Evolutionary conservation across 2,888 invertebrate species (phyloP).

Genomic region (Agapetus fuscipes): DNA sequence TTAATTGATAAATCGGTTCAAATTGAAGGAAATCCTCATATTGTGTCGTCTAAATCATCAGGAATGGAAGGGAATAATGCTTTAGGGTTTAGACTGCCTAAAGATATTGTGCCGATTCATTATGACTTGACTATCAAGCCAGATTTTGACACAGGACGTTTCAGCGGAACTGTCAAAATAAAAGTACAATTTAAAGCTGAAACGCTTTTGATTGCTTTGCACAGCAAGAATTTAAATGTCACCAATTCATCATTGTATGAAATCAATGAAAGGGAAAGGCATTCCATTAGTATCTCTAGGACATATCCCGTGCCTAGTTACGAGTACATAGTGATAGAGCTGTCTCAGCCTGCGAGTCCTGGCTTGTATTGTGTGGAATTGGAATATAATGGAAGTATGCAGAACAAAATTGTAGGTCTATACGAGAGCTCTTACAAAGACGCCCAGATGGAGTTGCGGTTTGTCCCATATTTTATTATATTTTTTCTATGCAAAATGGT

Average conservation of each 20-base stretch:
- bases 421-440: constrained; percentile 57
- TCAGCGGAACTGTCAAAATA: constrained; percentile 31
- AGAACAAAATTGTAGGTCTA: constrained; percentile 59
- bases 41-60: no score
- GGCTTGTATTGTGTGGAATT: constrained; percentile 47
- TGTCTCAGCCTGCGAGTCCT: constrained; percentile 10
- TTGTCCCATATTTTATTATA: no score
- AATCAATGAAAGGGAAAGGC: background rate
- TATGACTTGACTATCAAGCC: constrained; percentile 30
- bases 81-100: constrained; percentile 29
- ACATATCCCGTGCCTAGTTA: background rate
- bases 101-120: constrained; percentile 31
- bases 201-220: constrained; percentile 42
- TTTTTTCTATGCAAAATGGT: no score
- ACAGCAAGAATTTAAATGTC: constrained; percentile 49
- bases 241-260: constrained; percentile 29
- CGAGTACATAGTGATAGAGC: background rate
- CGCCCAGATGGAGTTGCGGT: constrained; percentile 34
- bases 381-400: constrained; percentile 54
- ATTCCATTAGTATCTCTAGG: no score
- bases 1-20: no score
- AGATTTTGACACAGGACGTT: constrained; percentile 11
- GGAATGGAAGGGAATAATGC: background rate
- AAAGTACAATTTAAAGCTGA: constrained; percentile 32
- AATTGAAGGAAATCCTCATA: no score